phyloP scores from a whole-genome alignment of 2,113 vertebrate species.

The Paradoxurus hermaphroditus region DNA sequence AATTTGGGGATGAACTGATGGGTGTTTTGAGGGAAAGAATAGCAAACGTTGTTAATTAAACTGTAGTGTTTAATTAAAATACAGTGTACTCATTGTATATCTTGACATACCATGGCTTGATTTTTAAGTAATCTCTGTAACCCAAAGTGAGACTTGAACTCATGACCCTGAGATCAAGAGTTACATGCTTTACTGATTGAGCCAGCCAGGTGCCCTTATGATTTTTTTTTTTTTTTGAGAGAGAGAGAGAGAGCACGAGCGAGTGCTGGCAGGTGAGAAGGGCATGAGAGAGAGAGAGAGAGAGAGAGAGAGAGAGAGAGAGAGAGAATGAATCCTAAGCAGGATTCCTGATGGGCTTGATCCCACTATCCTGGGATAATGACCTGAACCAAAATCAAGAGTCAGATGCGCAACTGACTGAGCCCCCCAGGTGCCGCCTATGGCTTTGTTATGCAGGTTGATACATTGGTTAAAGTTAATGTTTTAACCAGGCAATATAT shows the following conservation, averaged over 20 bases:
- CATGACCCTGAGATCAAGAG: neutral
- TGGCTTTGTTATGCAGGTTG: neutral
- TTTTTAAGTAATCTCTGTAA: neutral
- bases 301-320: too few relatives aligned
- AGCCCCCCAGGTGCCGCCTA: neutral
- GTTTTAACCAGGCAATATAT: neutral
- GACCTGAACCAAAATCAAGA: neutral
- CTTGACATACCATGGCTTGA: neutral
- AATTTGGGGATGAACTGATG: neutral
- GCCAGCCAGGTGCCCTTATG: neutral
- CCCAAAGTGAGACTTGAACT: neutral
- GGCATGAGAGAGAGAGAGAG: too few relatives aligned
- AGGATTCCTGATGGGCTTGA: too few relatives aligned
- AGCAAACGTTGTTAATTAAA: neutral
- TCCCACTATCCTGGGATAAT: too few relatives aligned
- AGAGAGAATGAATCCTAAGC: too few relatives aligned
- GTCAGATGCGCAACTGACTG: neutral
- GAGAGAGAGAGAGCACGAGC: too few relatives aligned
- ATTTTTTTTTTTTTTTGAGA: too few relatives aligned
- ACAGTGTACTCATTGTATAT: neutral
- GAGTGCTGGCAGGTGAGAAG: too few relatives aligned
- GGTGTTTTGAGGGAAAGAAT: neutral
- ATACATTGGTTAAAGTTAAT: neutral
- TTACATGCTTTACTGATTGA: neutral
- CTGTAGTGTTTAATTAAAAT: constrained; percentile 1